Conservation (phyloP, 2,888 invertebrate genomes). For the Rhagonycha fulva region DNA sequence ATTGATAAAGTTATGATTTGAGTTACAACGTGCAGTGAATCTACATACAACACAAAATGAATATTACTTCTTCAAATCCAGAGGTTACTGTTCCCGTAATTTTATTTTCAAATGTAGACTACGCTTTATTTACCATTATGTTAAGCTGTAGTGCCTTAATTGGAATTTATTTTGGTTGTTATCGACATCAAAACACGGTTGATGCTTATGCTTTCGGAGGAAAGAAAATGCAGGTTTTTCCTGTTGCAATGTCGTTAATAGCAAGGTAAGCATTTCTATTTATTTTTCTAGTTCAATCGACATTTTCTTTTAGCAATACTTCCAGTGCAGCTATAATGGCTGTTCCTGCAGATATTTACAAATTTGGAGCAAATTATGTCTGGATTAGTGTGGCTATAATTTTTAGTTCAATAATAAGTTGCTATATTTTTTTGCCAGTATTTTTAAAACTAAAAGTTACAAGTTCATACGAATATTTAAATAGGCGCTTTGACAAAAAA, state of each 20-base stretch:
- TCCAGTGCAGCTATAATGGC: constrained; percentile 77
- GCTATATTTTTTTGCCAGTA: constrained; percentile 35
- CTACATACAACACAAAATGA: not conserved
- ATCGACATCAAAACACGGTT: constrained; percentile 60
- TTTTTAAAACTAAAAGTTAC: constrained; percentile 67
- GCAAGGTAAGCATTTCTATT: constrained; percentile 58
- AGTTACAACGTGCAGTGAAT: not conserved
- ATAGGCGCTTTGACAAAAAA: constrained; percentile 62
- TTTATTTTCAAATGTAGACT: constrained; percentile 51
- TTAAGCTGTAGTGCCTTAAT: constrained; percentile 57
- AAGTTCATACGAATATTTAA: constrained; percentile 67
- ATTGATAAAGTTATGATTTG: not conserved
- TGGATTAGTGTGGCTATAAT: constrained; percentile 54
- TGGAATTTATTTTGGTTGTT: constrained; percentile 60
- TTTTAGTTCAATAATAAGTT: constrained; percentile 42
- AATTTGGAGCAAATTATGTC: constrained; percentile 69
- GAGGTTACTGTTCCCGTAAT: not conserved
- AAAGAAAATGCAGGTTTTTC: constrained; percentile 68
- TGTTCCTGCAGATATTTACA: constrained; percentile 75
- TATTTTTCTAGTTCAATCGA: constrained; percentile 39
- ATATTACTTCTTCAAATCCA: not conserved
- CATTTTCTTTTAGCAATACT: constrained; percentile 65
- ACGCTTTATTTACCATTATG: constrained; percentile 55
- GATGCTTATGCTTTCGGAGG: constrained; percentile 69
- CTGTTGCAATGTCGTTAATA: constrained; percentile 69